These are phyloP conservation scores for Calliphora vomitoria DNA, from an alignment of 2,888 invertebrate genomes.

Conservation along the genomic window DNA sequence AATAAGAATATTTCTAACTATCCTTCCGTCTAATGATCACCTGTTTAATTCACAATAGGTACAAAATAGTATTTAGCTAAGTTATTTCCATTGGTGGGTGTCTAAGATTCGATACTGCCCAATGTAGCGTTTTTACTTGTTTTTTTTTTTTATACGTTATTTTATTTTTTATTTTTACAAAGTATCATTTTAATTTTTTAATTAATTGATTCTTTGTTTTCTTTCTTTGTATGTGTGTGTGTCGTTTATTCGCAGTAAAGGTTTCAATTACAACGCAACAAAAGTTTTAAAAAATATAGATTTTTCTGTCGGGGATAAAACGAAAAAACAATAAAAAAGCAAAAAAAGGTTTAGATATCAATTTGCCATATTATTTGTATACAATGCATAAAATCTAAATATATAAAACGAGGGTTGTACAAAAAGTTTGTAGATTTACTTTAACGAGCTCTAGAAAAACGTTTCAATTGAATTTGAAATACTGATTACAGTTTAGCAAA, in stretches of 20 bases:
- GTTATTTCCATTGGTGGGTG: too few relatives aligned
- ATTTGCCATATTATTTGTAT: conserved; percentile 9
- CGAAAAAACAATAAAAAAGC: neutral
- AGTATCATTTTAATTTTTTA: conserved; percentile 61
- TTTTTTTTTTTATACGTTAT: conserved; percentile 22
- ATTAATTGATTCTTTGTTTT: conserved; percentile 63
- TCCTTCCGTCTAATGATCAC: too few relatives aligned
- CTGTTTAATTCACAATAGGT: too few relatives aligned
- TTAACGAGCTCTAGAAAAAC: too few relatives aligned
- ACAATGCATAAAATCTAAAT: conserved; percentile 5
- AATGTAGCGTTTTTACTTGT: neutral
- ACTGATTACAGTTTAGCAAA: too few relatives aligned
- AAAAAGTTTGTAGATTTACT: neutral
- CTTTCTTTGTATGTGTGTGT: conserved; percentile 10
- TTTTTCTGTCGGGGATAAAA: conserved; percentile 5
- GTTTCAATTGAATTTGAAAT: too few relatives aligned
- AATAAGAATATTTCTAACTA: too few relatives aligned
- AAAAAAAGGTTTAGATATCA: conserved; percentile 27
- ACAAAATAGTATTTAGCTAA: too few relatives aligned
- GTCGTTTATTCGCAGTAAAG: conserved; percentile 14
- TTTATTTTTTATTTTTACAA: conserved; percentile 48
- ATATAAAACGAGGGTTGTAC: neutral
- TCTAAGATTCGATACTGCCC: neutral
- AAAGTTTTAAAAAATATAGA: conserved; percentile 36
- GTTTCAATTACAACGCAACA: conserved; percentile 61